These are phyloP conservation scores for Ptychochromis oligacanthus DNA, from an alignment of 2,113 vertebrate genomes.

Conservation along the genomic window DNA sequence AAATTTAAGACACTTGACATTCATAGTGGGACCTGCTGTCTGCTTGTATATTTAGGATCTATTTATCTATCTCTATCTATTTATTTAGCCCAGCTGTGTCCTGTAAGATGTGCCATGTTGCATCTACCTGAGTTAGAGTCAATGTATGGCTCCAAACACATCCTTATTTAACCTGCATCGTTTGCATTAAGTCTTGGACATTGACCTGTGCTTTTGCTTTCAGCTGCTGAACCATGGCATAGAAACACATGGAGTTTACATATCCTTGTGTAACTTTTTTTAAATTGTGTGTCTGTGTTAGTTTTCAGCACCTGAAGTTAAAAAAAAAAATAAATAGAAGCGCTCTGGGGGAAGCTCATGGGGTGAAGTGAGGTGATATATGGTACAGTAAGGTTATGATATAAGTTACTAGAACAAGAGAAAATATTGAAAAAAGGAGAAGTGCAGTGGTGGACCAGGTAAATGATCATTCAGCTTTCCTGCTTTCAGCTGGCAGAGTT, in stretches of 20 bases:
- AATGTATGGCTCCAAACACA: slow-evolving; percentile 36
- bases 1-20: not conserved
- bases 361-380: not conserved
- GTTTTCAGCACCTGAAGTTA: not conserved
- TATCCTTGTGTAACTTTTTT: slow-evolving; percentile 14
- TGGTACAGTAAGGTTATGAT: not conserved
- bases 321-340: not conserved
- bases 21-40: not conserved
- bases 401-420: not conserved
- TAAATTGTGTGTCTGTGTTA: not conserved
- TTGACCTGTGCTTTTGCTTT: slow-evolving; percentile 46
- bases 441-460: not conserved
- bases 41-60: not conserved
- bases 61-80: not conserved
- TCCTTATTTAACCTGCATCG: slow-evolving; percentile 23
- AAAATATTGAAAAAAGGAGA: not conserved
- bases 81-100: not conserved
- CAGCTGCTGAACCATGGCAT: slow-evolving; percentile 1
- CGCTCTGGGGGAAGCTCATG: not conserved
- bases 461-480: not conserved
- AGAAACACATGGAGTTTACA: slow-evolving; percentile 6
- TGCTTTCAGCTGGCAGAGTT: not conserved
- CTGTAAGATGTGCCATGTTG: not conserved
- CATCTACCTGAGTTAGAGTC: not conserved
- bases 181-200: slow-evolving; percentile 37